Percentiles rank a stretch among this genome's conserved stretches.
phyloP scores from a whole-genome alignment of 2,113 vertebrate genomes.

The Pseudorectes ferrugineus region DNA sequence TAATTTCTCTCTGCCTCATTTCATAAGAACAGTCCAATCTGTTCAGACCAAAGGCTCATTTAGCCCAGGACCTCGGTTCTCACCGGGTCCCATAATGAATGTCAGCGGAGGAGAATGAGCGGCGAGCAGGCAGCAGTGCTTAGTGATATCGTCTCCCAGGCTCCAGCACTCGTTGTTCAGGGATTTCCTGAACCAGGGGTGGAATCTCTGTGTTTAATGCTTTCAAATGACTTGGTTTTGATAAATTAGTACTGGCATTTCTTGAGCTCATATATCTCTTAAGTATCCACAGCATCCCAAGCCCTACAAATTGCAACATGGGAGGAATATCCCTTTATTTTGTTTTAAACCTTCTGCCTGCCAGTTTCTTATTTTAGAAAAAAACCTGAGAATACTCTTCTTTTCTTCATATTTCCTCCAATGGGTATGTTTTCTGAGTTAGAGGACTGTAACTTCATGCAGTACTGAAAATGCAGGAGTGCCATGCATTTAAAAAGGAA shows the following conservation, averaged over 20 bases:
- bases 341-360: background rate
- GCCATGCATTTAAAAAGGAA: background rate
- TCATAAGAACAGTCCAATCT: conserved; percentile 66
- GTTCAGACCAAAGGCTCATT: conserved; percentile 46
- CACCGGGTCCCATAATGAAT: conserved; percentile 39
- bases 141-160: conserved; percentile 48
- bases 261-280: conserved; percentile 17
- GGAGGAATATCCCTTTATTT: background rate
- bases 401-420: background rate
- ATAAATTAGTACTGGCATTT: conserved; percentile 43
- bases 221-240: conserved; percentile 25
- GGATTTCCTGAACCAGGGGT: conserved; percentile 49
- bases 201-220: conserved; percentile 29
- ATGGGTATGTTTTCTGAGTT: background rate
- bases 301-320: background rate
- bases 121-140: background rate
- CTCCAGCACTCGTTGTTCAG: conserved; percentile 12
- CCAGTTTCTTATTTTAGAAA: background rate
- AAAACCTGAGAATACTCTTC: background rate
- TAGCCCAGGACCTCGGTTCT: conserved; percentile 47
- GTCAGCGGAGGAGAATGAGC: background rate
- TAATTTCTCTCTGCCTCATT: conserved; percentile 63
- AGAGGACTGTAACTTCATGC: background rate
- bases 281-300: background rate
- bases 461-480: background rate